A percentile compares a stretch with the other conserved stretches of the same genome.
Conservation (phyloP, 64 coral and sea anemone species). For the Hydrozoanthus tunicans region DNA sequence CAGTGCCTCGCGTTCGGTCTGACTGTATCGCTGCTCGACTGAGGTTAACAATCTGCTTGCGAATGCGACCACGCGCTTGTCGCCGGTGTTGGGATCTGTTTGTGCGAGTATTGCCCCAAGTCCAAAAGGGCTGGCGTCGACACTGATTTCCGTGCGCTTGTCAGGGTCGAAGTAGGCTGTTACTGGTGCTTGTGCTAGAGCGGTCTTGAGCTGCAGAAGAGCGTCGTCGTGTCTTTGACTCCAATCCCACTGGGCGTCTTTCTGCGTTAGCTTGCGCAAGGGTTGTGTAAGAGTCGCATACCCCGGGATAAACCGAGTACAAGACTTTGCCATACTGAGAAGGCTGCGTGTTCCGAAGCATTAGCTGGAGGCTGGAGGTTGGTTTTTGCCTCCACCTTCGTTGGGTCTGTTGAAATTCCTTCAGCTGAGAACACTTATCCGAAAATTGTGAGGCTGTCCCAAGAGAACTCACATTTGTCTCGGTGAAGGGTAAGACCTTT, state of each 20-base stretch:
- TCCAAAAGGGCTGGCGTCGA: constrained; percentile 9
- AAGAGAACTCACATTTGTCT: constrained; percentile 39
- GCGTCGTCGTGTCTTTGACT: background rate
- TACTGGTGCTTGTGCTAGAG: constrained; percentile 35
- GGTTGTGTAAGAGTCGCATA: constrained; percentile 57
- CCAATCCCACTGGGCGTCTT: constrained; percentile 22
- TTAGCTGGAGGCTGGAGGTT: constrained; percentile 38
- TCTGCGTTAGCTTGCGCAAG: constrained; percentile 10
- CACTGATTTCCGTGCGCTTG: constrained; percentile 8
- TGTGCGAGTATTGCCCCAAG: constrained; percentile 31
- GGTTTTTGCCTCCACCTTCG: constrained; percentile 29
- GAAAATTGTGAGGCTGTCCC: constrained; percentile 53
- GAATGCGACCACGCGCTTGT: background rate
- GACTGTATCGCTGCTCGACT: constrained; percentile 19
- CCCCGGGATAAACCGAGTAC: constrained; percentile 33
- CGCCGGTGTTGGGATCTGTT: constrained; percentile 18
- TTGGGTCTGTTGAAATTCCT: constrained; percentile 53
- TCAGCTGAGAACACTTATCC: constrained; percentile 39
- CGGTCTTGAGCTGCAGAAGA: constrained; percentile 7
- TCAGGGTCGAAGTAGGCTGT: constrained; percentile 57
- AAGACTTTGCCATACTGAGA: constrained; percentile 49
- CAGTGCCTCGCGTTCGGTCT: constrained; percentile 32
- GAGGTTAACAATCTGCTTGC: background rate
- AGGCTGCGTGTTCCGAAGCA: constrained; percentile 30
- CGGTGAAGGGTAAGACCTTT: constrained; percentile 56